A percentile compares a stretch with the other conserved stretches of the same genome.
Evolutionary conservation across 2,888 invertebrate species (phyloP).

Genomic region (Cistogaster globosa): DNA sequence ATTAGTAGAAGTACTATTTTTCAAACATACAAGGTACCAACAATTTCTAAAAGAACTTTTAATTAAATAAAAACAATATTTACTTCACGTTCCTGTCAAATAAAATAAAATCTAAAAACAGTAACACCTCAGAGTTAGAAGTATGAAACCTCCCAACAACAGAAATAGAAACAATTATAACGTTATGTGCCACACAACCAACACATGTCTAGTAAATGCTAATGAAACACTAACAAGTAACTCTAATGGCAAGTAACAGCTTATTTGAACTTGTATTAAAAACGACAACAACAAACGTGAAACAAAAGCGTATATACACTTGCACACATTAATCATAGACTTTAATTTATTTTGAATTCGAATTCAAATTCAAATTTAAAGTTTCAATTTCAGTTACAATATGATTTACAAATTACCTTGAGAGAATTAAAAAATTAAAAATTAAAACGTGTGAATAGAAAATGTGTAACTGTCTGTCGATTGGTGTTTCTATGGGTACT

Average conservation of each 20-base stretch:
- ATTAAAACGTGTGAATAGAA: conserved; percentile 55
- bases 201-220: conserved; percentile 58
- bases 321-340: conserved; percentile 26
- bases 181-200: conserved; percentile 51
- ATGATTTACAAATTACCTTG: conserved; percentile 70
- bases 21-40: too few relatives aligned
- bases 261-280: conserved; percentile 12
- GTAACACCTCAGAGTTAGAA: too few relatives aligned
- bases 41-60: too few relatives aligned
- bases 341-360: conserved; percentile 38
- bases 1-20: too few relatives aligned
- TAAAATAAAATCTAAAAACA: too few relatives aligned
- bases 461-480: conserved; percentile 35
- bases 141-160: conserved; percentile 34
- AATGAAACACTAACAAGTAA: conserved; percentile 51
- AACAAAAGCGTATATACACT: background rate
- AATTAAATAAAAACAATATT: too few relatives aligned
- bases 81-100: too few relatives aligned
- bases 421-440: conserved; percentile 32
- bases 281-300: conserved; percentile 15
- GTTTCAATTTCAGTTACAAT: conserved; percentile 51
- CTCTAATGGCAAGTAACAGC: conserved; percentile 18
- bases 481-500: background rate
- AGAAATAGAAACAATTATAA: background rate
- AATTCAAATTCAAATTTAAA: conserved; percentile 46